These are phyloP conservation scores for Trichopria drosophilae DNA, from an alignment of 2,888 invertebrate species.

Conservation along the genomic window DNA sequence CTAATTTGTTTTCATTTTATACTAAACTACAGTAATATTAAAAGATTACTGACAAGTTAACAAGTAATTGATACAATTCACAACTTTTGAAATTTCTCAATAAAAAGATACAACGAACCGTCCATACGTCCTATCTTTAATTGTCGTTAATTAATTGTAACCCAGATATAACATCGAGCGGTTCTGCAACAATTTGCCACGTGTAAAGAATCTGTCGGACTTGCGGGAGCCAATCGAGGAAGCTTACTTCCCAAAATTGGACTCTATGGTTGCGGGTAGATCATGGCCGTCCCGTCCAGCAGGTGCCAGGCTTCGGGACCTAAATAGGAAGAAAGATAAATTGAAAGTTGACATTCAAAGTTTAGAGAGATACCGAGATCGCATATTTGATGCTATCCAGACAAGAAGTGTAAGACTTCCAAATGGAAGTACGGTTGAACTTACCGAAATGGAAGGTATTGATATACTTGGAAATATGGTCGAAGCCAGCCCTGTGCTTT, in stretches of 20 bases:
- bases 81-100: no score
- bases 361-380: conserved; percentile 75
- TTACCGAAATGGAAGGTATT: conserved; percentile 73
- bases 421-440: conserved; percentile 61
- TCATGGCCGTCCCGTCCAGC: conserved; percentile 74
- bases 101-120: no score
- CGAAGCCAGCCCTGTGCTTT: conserved; percentile 70
- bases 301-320: conserved; percentile 62
- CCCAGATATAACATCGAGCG: conserved; percentile 76
- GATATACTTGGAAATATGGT: conserved; percentile 79
- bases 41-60: no score
- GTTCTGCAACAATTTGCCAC: conserved; percentile 70
- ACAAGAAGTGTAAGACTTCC: conserved; percentile 64
- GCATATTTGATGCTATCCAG: conserved; percentile 73
- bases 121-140: no score
- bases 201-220: conserved; percentile 68
- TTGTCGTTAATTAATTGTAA: no score
- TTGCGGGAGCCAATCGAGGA: conserved; percentile 72
- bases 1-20: no score
- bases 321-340: conserved; percentile 71
- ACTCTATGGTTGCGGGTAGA: conserved; percentile 75
- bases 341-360: conserved; percentile 70
- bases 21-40: no score
- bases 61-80: no score
- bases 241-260: conserved; percentile 83